These are phyloP conservation scores for Sympetrum striolatum DNA, from an alignment of 2,888 invertebrate genomes.

Conservation along the genomic window DNA sequence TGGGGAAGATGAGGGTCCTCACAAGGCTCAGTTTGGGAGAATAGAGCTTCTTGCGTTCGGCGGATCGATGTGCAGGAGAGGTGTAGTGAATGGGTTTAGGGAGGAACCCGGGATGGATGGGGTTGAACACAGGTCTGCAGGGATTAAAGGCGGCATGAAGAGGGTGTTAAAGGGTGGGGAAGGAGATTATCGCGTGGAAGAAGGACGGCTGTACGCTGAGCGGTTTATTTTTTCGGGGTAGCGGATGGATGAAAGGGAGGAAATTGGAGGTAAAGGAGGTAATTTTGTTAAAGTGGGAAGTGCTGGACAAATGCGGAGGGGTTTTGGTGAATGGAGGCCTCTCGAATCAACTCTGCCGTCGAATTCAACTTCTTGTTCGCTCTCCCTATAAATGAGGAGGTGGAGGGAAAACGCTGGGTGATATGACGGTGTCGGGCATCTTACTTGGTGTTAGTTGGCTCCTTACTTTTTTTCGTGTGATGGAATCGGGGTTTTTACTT, in stretches of 20 bases:
- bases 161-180: not conserved
- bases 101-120: not conserved
- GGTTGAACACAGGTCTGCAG: not conserved
- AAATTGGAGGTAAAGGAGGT: not conserved
- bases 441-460: too few species aligned
- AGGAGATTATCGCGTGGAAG: not conserved
- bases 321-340: not conserved
- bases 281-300: not conserved
- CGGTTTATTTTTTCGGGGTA: not conserved
- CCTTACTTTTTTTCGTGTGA: too few species aligned
- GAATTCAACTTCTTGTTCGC: too few species aligned
- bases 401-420: too few species aligned
- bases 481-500: too few species aligned
- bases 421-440: too few species aligned
- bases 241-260: not conserved
- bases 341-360: not conserved
- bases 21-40: not conserved
- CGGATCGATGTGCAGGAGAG: not conserved
- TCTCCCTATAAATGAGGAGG: too few species aligned
- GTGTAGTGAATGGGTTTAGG: not conserved
- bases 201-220: not conserved
- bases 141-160: not conserved
- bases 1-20: not conserved
- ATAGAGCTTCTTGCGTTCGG: not conserved
- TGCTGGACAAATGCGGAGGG: not conserved